Evolutionary conservation across 2,888 invertebrate genomes (phyloP).

Genomic region (Xylota sylvarum): DNA sequence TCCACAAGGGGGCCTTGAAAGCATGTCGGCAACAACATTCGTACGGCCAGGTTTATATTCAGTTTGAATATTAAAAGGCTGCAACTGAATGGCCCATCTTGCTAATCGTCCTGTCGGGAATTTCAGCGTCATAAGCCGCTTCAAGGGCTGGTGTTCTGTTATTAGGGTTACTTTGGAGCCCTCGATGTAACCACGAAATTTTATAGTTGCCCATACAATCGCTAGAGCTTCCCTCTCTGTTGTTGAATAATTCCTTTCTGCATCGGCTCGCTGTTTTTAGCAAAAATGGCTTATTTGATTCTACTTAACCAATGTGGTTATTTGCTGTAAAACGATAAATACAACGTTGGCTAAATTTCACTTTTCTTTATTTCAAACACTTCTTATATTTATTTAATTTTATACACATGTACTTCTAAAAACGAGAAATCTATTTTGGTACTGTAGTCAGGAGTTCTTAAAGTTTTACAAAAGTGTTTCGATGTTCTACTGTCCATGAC

Average conservation of each 20-base stretch:
- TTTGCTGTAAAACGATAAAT: conserved; percentile 16
- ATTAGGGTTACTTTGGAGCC: conserved; percentile 10
- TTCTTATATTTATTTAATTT: no score
- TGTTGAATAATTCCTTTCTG: conserved; percentile 3
- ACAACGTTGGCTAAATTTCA: neutral
- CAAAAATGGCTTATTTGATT: no score
- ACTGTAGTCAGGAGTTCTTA: neutral
- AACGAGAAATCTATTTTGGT: neutral
- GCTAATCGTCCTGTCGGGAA: conserved; percentile 26
- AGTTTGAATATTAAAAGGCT: no score
- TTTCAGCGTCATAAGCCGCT: neutral
- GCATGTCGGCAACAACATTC: neutral
- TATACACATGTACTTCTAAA: no score
- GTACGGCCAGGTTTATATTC: no score
- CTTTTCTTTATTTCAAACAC: no score
- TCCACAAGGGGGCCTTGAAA: conserved; percentile 19
- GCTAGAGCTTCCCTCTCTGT: conserved; percentile 6
- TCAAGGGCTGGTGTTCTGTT: conserved; percentile 45
- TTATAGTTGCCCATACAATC: neutral
- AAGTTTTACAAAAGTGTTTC: neutral
- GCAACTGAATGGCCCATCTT: conserved; percentile 13
- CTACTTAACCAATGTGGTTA: no score
- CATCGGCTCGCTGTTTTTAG: neutral
- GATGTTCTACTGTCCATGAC: neutral
- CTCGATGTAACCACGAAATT: conserved; percentile 21